phyloP scores from a whole-genome alignment of 2,797 vertebrate species.

The Enteromius fasciolatus region DNA sequence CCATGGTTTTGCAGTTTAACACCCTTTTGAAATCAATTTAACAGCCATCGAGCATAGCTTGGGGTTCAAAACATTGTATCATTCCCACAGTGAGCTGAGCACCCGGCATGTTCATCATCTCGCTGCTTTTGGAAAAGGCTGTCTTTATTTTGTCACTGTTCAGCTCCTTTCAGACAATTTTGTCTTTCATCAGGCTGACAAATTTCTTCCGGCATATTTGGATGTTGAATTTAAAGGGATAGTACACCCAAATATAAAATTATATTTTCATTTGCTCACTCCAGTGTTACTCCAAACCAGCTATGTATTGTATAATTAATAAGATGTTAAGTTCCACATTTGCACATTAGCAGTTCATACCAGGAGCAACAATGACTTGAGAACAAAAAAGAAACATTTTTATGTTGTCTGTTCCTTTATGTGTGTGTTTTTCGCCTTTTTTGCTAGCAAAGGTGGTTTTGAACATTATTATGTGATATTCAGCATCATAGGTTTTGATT shows the following conservation, averaged over 20 bases:
- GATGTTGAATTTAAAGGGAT: conserved; percentile 4
- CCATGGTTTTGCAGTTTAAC: conserved; percentile 65
- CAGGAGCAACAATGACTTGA: too few relatives aligned
- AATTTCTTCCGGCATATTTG: conserved; percentile 12
- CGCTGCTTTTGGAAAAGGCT: conserved; percentile 45
- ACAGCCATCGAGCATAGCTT: conserved; percentile 69
- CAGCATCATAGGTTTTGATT: not conserved
- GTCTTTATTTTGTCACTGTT: conserved; percentile 15
- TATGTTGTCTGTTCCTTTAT: too few relatives aligned
- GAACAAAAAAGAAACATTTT: too few relatives aligned
- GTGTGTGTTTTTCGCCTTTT: too few relatives aligned
- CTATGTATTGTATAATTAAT: not conserved
- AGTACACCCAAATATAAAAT: not conserved
- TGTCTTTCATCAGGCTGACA: conserved; percentile 8
- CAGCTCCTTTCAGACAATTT: conserved; percentile 38
- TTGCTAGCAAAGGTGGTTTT: too few relatives aligned
- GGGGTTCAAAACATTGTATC: conserved; percentile 40
- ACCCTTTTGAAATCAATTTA: conserved; percentile 67
- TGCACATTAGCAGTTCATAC: too few relatives aligned
- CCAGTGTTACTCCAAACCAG: not conserved
- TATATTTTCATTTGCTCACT: not conserved
- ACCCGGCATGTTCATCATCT: conserved; percentile 45
- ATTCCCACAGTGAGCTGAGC: conserved; percentile 44
- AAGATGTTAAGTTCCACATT: not conserved
- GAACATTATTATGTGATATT: too few relatives aligned